Conservation (phyloP, 2,797 vertebrate genomes). For the Rachycentron canadum region DNA sequence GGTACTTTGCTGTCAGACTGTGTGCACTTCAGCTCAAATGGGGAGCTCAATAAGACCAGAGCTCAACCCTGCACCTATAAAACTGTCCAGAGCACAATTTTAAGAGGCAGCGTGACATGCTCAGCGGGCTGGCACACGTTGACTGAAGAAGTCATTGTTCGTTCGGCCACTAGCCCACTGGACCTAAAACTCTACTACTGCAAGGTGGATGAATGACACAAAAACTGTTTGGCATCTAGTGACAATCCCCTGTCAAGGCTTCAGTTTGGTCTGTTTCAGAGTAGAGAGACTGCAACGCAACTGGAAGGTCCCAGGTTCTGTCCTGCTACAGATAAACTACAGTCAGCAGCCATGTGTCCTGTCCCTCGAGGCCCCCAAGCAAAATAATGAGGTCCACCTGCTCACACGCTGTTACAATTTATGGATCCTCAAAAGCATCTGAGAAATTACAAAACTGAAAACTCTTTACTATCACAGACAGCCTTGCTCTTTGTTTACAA, state of each 20-base stretch:
- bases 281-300: not conserved
- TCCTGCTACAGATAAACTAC: conserved; percentile 23
- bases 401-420: conserved; percentile 28
- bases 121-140: conserved; percentile 6
- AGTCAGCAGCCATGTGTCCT: conserved; percentile 18
- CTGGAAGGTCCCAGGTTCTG: conserved; percentile 21
- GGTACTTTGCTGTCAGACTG: conserved; percentile 35
- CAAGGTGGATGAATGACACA: not conserved
- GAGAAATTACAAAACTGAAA: conserved; percentile 33
- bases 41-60: conserved; percentile 39
- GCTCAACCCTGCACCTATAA: conserved; percentile 45
- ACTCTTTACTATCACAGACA: conserved; percentile 39
- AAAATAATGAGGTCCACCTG: conserved; percentile 55
- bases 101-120: conserved; percentile 31
- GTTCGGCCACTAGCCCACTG: not conserved
- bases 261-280: conserved; percentile 7
- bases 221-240: conserved; percentile 17
- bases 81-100: conserved; percentile 37
- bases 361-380: conserved; percentile 21
- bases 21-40: conserved; percentile 42
- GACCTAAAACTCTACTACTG: conserved; percentile 17
- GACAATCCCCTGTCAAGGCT: conserved; percentile 22
- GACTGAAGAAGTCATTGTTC: conserved; percentile 39
- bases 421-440: conserved; percentile 23
- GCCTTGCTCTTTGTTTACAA: conserved; percentile 28